Conservation (phyloP, 35 echinoderm and acorn worm species). For the Chiridota heheva region DNA sequence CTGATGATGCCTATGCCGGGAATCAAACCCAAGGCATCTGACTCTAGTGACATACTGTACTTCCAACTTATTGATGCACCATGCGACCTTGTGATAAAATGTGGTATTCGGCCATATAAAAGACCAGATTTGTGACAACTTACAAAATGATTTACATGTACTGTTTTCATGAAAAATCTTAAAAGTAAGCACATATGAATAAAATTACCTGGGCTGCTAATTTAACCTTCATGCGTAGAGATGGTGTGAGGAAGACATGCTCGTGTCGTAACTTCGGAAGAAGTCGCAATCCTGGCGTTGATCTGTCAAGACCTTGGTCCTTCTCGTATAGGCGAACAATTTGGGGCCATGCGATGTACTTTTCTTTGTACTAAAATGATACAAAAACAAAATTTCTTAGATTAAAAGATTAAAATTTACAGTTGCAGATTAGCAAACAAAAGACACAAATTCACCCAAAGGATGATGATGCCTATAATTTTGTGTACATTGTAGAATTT, state of each 20-base stretch:
- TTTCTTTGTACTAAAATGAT: background rate
- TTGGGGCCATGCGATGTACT: background rate
- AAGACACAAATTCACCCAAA: background rate
- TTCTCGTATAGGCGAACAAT: background rate
- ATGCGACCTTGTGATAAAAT: no score
- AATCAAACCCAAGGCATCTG: no score
- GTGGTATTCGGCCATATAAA: no score
- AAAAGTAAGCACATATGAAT: no score
- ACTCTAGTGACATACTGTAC: no score
- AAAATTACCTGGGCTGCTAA: conserved; percentile 30
- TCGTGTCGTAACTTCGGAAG: conserved; percentile 13
- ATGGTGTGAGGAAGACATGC: background rate
- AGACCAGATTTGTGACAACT: no score
- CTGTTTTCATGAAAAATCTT: no score
- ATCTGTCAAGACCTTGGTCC: background rate
- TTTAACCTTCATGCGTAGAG: conserved; percentile 17
- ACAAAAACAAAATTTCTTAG: background rate
- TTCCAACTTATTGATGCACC: no score
- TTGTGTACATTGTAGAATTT: background rate
- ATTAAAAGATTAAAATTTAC: background rate
- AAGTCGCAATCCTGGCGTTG: background rate
- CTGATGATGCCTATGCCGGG: no score
- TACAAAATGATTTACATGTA: no score
- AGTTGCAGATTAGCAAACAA: background rate
- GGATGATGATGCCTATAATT: background rate